These are phyloP conservation scores for Botia kubotai DNA, from an alignment of 2,797 vertebrate genomes.

Conservation along the genomic window DNA sequence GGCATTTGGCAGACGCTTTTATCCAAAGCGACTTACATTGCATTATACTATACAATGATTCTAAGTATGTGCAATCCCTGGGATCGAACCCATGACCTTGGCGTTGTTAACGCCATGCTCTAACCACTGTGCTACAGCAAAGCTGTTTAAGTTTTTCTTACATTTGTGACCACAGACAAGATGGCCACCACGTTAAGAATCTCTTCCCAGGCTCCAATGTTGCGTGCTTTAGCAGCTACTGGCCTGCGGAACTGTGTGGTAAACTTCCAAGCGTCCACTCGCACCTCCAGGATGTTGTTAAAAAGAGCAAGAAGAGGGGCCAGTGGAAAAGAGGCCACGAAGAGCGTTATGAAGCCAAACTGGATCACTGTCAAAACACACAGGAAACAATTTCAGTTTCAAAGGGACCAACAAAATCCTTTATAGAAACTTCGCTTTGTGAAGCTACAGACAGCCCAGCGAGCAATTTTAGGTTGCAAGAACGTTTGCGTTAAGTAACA, in stretches of 20 bases:
- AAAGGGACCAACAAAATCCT: background rate
- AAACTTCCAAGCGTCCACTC: constrained; percentile 96
- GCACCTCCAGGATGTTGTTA: constrained; percentile 94
- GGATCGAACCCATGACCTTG: too few relatives aligned
- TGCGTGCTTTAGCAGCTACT: constrained; percentile 90
- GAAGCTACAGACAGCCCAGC: too few relatives aligned
- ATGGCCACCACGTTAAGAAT: constrained; percentile 92
- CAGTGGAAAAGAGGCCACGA: constrained; percentile 97
- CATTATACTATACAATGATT: too few relatives aligned
- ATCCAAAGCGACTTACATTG: too few relatives aligned
- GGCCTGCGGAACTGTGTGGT: constrained; percentile 93
- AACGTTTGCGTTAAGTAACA: too few relatives aligned
- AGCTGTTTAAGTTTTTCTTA: constrained; percentile 66
- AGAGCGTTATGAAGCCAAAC: constrained; percentile 97
- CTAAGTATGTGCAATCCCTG: too few relatives aligned
- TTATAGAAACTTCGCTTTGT: too few relatives aligned
- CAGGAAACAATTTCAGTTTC: background rate
- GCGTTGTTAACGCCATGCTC: too few relatives aligned
- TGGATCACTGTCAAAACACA: constrained; percentile 84
- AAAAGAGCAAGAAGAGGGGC: constrained; percentile 93
- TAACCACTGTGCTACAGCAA: too few relatives aligned
- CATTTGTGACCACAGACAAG: constrained; percentile 93
- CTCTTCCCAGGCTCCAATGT: constrained; percentile 96
- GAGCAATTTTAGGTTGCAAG: too few relatives aligned
- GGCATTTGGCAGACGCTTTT: too few relatives aligned